Conservation (phyloP, 2,797 vertebrate genomes). For the Aeoliscus strigatus region DNA sequence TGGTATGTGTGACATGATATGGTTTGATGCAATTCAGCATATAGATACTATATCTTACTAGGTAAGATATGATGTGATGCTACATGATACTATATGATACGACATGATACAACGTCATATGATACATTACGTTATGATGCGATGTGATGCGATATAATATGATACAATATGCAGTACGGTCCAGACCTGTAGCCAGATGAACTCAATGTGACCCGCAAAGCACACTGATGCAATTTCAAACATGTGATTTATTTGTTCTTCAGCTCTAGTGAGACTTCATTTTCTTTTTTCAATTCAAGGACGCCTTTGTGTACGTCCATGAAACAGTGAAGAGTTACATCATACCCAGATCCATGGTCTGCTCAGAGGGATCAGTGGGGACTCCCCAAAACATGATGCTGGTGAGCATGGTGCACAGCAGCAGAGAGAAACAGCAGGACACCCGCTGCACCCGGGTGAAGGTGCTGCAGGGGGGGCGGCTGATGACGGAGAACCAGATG, state of each 20-base stretch:
- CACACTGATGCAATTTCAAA: slow-evolving; percentile 1
- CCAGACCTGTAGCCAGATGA: slow-evolving; percentile 95
- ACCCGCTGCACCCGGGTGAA: slow-evolving; percentile 90
- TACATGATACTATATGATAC: too few relatives aligned
- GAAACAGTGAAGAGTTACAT: not conserved
- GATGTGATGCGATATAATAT: slow-evolving; percentile 97
- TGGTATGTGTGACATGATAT: too few relatives aligned
- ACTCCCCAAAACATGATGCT: slow-evolving; percentile 98
- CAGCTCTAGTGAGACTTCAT: too few relatives aligned
- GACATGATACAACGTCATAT: too few relatives aligned
- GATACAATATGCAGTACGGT: slow-evolving; percentile 91
- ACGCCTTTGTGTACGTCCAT: not conserved
- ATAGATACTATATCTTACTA: too few relatives aligned
- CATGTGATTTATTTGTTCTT: too few relatives aligned
- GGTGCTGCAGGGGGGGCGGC: slow-evolving; percentile 81
- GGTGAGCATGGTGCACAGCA: slow-evolving; percentile 95
- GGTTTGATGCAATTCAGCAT: too few relatives aligned
- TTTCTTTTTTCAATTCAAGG: too few relatives aligned
- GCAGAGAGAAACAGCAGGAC: slow-evolving; percentile 92
- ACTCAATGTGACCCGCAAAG: slow-evolving; percentile 85
- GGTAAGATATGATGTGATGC: too few relatives aligned
- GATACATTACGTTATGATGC: slow-evolving; percentile 93
- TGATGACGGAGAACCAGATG: slow-evolving; percentile 93
- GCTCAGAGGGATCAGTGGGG: slow-evolving; percentile 88
- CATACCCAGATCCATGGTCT: slow-evolving; percentile 94